These are phyloP conservation scores for Stegana nigrithorax DNA, from an alignment of 2,888 invertebrate species.

Conservation along the genomic window DNA sequence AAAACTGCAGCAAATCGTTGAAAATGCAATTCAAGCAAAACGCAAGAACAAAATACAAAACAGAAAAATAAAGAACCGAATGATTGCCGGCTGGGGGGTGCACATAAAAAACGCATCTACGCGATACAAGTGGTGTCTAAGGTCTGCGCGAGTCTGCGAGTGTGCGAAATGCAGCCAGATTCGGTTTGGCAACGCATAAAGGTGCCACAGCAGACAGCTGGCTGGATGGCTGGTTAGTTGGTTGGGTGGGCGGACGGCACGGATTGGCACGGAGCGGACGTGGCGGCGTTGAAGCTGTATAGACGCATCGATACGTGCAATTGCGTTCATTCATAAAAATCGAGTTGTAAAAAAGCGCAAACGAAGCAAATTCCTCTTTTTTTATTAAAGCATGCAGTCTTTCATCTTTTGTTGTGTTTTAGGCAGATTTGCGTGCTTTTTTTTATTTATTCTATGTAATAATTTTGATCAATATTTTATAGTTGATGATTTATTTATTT, in stretches of 20 bases:
- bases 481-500: conserved; percentile 17
- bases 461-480: no score
- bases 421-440: conserved; percentile 17
- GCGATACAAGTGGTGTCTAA: not conserved
- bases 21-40: not conserved
- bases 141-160: not conserved
- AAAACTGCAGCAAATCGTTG: conserved; percentile 4
- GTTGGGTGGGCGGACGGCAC: conserved; percentile 1
- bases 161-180: conserved; percentile 7
- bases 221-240: not conserved
- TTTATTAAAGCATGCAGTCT: conserved; percentile 15
- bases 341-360: conserved; percentile 53
- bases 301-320: conserved; percentile 22
- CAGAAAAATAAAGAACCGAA: not conserved
- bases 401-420: conserved; percentile 51
- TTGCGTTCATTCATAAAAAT: conserved; percentile 53
- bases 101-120: not conserved
- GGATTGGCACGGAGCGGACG: not conserved
- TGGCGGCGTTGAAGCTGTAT: not conserved
- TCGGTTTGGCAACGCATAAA: not conserved
- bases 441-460: conserved; percentile 18
- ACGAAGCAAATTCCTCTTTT: conserved; percentile 25
- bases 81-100: not conserved
- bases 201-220: not conserved
- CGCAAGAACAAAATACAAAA: not conserved